Evolutionary conservation across 2,797 vertebrate genomes (phyloP).

Genomic region (Rallus crepitans): DNA sequence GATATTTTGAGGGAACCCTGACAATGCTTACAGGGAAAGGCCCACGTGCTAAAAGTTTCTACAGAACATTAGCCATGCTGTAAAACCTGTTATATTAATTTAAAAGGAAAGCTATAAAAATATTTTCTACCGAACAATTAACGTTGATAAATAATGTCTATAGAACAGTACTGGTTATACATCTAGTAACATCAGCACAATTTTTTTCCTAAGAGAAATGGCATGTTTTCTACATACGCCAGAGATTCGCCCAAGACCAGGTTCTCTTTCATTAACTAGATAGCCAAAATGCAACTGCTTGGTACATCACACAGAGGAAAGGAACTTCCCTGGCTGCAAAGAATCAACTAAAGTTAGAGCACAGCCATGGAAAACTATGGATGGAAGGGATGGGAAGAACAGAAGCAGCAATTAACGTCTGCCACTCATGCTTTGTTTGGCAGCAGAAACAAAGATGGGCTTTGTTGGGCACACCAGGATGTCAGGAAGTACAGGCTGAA

Average conservation of each 20-base stretch:
- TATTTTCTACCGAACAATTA: background rate
- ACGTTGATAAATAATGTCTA: background rate
- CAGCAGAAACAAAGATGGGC: background rate
- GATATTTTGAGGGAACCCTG: background rate
- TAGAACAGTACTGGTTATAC: background rate
- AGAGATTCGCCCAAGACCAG: background rate
- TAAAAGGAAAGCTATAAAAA: background rate
- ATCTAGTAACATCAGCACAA: background rate
- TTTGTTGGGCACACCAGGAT: background rate
- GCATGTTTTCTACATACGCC: background rate
- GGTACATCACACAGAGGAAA: accelerated
- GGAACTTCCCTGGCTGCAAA: background rate
- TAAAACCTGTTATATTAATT: background rate
- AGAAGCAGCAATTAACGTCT: background rate
- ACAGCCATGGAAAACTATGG: background rate
- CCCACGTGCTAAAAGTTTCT: background rate
- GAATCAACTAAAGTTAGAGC: background rate
- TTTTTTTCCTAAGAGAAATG: conserved; percentile 1
- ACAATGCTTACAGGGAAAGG: background rate
- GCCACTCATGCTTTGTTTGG: background rate
- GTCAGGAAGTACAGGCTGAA: background rate
- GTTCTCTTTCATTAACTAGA: background rate
- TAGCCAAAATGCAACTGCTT: background rate
- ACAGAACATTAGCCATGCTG: background rate
- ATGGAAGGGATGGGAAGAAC: background rate